Evolutionary conservation across 1,140 invertebrate genomes (phyloP).

Genomic region (Eumaeus atala): DNA sequence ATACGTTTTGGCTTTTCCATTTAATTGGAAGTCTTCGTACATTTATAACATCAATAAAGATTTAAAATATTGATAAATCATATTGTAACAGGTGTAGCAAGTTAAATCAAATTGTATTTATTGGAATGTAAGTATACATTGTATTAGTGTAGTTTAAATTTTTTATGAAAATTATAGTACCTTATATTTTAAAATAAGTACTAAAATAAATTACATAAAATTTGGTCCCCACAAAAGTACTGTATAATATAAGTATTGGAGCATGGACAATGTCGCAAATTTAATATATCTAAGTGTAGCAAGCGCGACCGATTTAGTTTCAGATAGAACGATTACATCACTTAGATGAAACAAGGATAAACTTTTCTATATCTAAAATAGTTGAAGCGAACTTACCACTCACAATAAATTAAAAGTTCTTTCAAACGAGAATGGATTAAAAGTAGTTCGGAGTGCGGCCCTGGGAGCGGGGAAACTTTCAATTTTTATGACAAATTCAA

Average conservation of each 20-base stretch:
- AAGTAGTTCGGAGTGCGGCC: constrained; percentile 61
- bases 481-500: constrained; percentile 74
- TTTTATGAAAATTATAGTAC: no score
- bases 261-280: neutral
- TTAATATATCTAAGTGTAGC: constrained; percentile 8
- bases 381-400: constrained; percentile 67
- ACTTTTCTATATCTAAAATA: constrained; percentile 55
- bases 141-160: no score
- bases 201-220: no score
- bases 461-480: constrained; percentile 62
- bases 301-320: constrained; percentile 29
- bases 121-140: neutral
- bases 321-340: constrained; percentile 50
- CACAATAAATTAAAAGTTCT: constrained; percentile 70
- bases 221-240: neutral
- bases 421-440: constrained; percentile 70
- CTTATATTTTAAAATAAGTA: neutral
- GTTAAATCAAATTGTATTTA: no score
- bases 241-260: constrained; percentile 8
- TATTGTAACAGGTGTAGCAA: no score
- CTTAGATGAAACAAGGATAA: constrained; percentile 54
- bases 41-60: no score
- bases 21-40: no score
- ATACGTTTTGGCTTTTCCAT: no score
- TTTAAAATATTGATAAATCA: no score